Evolutionary conservation across 2,888 invertebrate genomes (phyloP).

Genomic region (Pocota personata): DNA sequence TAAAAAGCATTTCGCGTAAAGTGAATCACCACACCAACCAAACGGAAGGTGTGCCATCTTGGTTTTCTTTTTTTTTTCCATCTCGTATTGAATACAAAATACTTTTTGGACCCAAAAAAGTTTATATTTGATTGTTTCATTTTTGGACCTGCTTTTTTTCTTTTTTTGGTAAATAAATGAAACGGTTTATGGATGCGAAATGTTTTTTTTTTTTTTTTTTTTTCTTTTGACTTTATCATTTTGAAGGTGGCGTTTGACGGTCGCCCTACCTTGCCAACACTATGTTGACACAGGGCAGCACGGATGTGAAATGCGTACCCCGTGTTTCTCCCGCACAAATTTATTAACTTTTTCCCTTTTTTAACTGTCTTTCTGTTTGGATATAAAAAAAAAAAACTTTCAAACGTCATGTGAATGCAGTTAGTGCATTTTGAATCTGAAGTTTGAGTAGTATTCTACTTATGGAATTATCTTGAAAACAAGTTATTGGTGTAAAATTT

Average conservation of each 20-base stretch:
- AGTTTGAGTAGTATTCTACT: neutral
- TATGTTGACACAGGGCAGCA: constrained; percentile 42
- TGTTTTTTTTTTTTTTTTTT: constrained; percentile 11
- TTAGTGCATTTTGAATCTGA: neutral
- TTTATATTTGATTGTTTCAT: constrained; percentile 44
- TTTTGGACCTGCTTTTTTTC: constrained; percentile 10
- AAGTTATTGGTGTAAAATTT: constrained; percentile 63
- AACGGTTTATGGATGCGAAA: constrained; percentile 40
- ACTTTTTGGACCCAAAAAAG: constrained; percentile 28
- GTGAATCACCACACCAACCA: constrained; percentile 58
- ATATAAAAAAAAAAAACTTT: neutral
- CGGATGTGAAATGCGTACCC: neutral
- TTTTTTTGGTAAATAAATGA: constrained; percentile 25
- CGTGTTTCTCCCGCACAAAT: constrained; percentile 35
- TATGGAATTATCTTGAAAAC: constrained; percentile 36
- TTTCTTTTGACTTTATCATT: constrained; percentile 17
- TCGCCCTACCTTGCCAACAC: constrained; percentile 17
- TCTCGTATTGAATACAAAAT: constrained; percentile 52
- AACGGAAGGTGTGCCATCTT: constrained; percentile 67
- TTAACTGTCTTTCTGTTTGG: constrained; percentile 6
- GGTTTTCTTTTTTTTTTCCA: constrained; percentile 34
- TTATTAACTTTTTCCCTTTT: constrained; percentile 36
- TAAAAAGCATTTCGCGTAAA: constrained; percentile 59
- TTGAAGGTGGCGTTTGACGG: constrained; percentile 24
- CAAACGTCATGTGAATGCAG: constrained; percentile 11